Base-by-base conservation (phyloP, 2,888 invertebrate genomes). In the Sarcophaga caerulescens region DNA sequence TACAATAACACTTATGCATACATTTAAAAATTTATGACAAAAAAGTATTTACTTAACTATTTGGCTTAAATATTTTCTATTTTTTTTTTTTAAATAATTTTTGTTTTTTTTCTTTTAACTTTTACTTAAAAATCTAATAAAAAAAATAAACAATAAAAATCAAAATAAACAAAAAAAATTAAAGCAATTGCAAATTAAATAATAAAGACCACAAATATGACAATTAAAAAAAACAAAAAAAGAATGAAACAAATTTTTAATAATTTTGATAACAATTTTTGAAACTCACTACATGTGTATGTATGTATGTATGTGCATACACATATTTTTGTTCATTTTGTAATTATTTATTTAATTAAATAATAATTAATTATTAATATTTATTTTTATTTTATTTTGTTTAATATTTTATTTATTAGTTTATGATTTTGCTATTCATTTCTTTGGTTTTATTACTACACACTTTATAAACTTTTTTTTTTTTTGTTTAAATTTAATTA, bases 11-110 rank as follows among this genome's bases (percentile, higher is more conserved):
- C 73, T 70, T 52, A 81, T 62, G 60, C 17, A 47, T 14, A n/a
- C 3, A 25, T 52, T 25, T 75, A 59, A 52, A 57, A 80, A 78
- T 83, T 81, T 84, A 86, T 84, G 81, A 84, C 86, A 88, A 85
- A 89, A 85, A 74, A 65, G 14, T 66, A 62, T 81, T 89, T 89
- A 88, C 91, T 91, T 90, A 91, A 91, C 91, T 91, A 91, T 91
- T 91, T 91, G 91, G 91, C 91, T 91, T 91, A 90, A 88, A 88
- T 88, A 35, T 35, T 35, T 35, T 35, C 35, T 35, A 35, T 8
- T 35, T 35, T 47, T 87, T 88, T 88, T 88, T 87, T 74, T 88
- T 87, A 90, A 12, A 17, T 52, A 14, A 17, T 52, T 52, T 52
- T 10, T 35, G 10, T 35, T 35, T 8, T 35, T 35, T 35, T 87